Evolutionary conservation across 1,140 invertebrate species (phyloP).

Genomic region (Apis dorsata): DNA sequence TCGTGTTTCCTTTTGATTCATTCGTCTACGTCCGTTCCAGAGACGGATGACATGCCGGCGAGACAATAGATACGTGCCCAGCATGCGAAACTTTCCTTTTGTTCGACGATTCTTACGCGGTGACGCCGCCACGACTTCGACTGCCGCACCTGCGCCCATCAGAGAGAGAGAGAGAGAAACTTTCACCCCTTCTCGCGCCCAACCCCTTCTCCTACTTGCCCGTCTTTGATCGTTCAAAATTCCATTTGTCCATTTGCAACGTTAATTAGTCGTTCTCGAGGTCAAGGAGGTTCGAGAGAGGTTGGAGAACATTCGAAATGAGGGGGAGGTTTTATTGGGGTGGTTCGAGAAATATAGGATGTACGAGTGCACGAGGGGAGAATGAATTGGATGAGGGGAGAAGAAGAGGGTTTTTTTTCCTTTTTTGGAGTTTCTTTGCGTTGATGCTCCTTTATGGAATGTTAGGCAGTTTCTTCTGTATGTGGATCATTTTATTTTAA

Average conservation of each 20-base stretch:
- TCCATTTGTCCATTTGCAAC: not conserved
- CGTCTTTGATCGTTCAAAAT: not conserved
- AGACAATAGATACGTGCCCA: conserved; percentile 53
- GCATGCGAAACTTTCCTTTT: conserved; percentile 51
- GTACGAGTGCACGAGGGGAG: too few species aligned
- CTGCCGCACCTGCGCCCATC: conserved; percentile 25
- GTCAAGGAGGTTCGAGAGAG: not conserved
- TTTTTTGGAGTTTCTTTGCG: not conserved
- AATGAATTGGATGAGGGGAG: not conserved
- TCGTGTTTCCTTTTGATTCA: conserved; percentile 50
- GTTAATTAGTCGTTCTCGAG: conserved; percentile 12
- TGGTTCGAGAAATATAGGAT: too few species aligned
- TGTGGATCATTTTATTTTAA: too few species aligned
- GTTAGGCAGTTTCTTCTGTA: not conserved
- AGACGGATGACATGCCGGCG: conserved; percentile 49
- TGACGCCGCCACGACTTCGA: conserved; percentile 41
- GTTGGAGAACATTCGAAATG: not conserved
- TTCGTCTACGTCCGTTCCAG: conserved; percentile 45
- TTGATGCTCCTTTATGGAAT: not conserved
- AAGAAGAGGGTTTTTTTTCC: not conserved
- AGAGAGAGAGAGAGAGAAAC: not conserved
- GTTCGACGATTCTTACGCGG: conserved; percentile 52
- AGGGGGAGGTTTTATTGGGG: too few species aligned
- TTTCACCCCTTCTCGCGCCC: not conserved
- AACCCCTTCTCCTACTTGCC: not conserved